Evolutionary conservation across 2,797 vertebrate species (phyloP).

Genomic region (Semotilus atromaculatus): DNA sequence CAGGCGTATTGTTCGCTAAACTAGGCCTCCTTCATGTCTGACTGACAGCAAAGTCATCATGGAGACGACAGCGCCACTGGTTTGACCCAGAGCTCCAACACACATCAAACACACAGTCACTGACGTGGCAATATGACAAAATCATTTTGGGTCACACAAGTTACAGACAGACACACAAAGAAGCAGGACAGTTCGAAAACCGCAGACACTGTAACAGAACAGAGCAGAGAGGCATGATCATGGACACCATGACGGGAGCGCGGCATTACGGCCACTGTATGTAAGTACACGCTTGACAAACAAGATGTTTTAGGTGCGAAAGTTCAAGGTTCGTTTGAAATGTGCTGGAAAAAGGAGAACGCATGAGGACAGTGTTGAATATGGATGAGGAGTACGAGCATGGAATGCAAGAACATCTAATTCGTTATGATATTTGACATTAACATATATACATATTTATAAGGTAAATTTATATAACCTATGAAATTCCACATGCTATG

Average conservation of each 20-base stretch:
- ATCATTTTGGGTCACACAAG: slow-evolving; percentile 48
- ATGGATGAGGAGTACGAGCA: slow-evolving; percentile 17
- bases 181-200: slow-evolving; percentile 34
- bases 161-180: slow-evolving; percentile 60
- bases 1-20: slow-evolving; percentile 70
- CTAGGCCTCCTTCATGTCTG: slow-evolving; percentile 69
- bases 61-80: slow-evolving; percentile 69
- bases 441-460: slow-evolving; percentile 45
- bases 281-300: slow-evolving; percentile 66
- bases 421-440: slow-evolving; percentile 5
- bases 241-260: slow-evolving; percentile 66
- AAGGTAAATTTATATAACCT: slow-evolving; percentile 16
- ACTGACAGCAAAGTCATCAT: slow-evolving; percentile 79
- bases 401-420: background rate
- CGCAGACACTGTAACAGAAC: slow-evolving; percentile 58
- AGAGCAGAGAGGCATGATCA: slow-evolving; percentile 64
- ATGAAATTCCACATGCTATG: background rate
- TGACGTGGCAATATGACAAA: slow-evolving; percentile 53
- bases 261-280: slow-evolving; percentile 62
- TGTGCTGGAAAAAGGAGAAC: background rate
- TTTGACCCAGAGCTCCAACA: slow-evolving; percentile 64
- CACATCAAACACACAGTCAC: slow-evolving; percentile 47
- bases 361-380: background rate
- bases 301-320: background rate
- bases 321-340: background rate